These are phyloP conservation scores for Elaphurus davidianus DNA, from an alignment of 2,113 vertebrate genomes.

Conservation along the genomic window DNA sequence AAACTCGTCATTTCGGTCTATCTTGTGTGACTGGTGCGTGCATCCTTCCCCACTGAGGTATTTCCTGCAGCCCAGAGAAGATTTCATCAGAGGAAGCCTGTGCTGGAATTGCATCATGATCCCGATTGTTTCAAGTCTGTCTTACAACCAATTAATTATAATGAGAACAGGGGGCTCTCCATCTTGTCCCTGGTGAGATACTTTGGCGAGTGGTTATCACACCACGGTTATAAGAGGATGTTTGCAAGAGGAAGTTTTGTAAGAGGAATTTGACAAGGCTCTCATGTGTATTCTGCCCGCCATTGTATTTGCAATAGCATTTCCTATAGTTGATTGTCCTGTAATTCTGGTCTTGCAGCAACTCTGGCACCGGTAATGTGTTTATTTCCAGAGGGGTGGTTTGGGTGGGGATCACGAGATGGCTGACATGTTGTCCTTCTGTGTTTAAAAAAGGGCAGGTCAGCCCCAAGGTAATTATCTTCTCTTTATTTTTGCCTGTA, in stretches of 20 bases:
- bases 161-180: constrained; percentile 25
- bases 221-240: constrained; percentile 3
- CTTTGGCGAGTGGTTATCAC: neutral
- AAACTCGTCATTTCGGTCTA: neutral
- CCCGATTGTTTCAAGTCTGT: constrained; percentile 55
- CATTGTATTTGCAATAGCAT: constrained; percentile 59
- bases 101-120: constrained; percentile 31
- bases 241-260: constrained; percentile 66
- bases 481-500: constrained; percentile 3
- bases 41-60: constrained; percentile 12
- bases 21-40: neutral
- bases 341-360: constrained; percentile 63
- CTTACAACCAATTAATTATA: constrained; percentile 45
- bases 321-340: constrained; percentile 59
- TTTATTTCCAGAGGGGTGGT: constrained; percentile 45
- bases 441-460: constrained; percentile 20
- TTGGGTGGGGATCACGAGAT: constrained; percentile 38
- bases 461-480: neutral
- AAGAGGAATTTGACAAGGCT: constrained; percentile 53
- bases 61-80: constrained; percentile 46
- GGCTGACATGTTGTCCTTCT: neutral
- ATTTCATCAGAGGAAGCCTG: constrained; percentile 56
- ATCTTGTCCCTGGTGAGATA: neutral
- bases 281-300: neutral
- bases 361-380: neutral